Evolutionary conservation across 2,797 vertebrate species (phyloP).

Genomic region (Philypnodon macrostomus): DNA sequence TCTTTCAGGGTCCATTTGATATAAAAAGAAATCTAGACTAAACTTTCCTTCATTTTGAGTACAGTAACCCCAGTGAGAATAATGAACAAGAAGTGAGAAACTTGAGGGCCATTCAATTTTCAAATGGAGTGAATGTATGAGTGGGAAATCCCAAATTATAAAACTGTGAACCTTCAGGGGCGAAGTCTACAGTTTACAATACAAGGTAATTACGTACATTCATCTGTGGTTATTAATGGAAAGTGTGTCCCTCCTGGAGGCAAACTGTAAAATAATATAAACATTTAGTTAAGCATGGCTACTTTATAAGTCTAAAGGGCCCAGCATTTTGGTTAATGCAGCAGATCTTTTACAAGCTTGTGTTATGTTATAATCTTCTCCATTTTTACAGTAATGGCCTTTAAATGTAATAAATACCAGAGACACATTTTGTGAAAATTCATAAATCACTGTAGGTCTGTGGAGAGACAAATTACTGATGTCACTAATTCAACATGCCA

Average conservation of each 20-base stretch:
- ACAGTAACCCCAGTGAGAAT: not conserved
- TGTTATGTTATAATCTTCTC: conserved; percentile 64
- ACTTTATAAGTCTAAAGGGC: conserved; percentile 66
- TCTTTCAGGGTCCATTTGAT: conserved; percentile 32
- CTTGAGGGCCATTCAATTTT: not conserved
- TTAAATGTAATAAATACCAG: conserved; percentile 67
- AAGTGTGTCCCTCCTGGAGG: conserved; percentile 61
- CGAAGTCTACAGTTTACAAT: conserved; percentile 54
- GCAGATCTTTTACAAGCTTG: conserved; percentile 60
- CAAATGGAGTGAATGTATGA: conserved; percentile 8
- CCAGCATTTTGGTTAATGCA: conserved; percentile 50
- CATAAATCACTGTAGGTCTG: conserved; percentile 68
- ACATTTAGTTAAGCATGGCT: conserved; percentile 65
- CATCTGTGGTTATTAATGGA: conserved; percentile 65
- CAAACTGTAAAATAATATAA: conserved; percentile 69
- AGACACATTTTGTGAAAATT: conserved; percentile 64
- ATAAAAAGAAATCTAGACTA: conserved; percentile 3
- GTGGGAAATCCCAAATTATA: conserved; percentile 42
- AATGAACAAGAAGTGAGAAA: conserved; percentile 1
- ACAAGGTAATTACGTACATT: conserved; percentile 65
- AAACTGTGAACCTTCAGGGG: conserved; percentile 49
- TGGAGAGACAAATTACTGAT: conserved; percentile 70
- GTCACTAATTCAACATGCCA: conserved; percentile 62
- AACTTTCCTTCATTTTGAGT: not conserved
- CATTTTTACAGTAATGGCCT: conserved; percentile 64